A percentile compares a stretch with the other conserved stretches of the same genome.
Conservation (phyloP, 2,113 vertebrate species). For the Sminthopsis crassicaudata region DNA sequence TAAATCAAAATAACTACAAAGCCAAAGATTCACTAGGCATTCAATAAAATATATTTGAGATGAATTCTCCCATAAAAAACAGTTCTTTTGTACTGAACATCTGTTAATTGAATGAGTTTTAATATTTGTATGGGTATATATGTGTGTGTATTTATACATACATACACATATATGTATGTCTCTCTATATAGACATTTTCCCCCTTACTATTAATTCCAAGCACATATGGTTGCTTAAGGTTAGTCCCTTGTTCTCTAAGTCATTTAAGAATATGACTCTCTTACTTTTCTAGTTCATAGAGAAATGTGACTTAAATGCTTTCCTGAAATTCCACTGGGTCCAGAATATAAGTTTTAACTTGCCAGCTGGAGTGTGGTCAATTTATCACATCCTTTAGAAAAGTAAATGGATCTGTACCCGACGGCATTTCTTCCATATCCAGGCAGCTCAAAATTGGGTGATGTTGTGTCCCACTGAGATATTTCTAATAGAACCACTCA, state of each 20-base stretch:
- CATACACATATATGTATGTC: background rate
- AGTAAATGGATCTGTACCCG: background rate
- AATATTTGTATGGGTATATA: background rate
- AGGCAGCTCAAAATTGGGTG: background rate
- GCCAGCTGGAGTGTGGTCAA: background rate
- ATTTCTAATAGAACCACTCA: background rate
- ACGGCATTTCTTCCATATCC: accelerated
- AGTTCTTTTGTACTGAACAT: background rate
- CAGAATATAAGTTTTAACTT: background rate
- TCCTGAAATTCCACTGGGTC: background rate
- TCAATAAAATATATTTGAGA: background rate
- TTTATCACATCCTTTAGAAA: background rate
- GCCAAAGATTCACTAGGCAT: background rate
- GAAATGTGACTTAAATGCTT: accelerated
- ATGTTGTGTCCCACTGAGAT: background rate
- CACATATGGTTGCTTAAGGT: accelerated
- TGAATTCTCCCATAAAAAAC: background rate
- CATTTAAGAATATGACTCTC: accelerated
- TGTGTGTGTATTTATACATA: background rate
- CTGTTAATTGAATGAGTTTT: background rate
- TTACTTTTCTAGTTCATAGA: background rate
- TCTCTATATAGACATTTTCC: background rate
- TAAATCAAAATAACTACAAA: background rate
- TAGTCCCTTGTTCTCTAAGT: background rate
- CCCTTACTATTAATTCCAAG: background rate